Evolutionary conservation across 2,888 invertebrate genomes (phyloP).

Genomic region (Sesamia inferens): DNA sequence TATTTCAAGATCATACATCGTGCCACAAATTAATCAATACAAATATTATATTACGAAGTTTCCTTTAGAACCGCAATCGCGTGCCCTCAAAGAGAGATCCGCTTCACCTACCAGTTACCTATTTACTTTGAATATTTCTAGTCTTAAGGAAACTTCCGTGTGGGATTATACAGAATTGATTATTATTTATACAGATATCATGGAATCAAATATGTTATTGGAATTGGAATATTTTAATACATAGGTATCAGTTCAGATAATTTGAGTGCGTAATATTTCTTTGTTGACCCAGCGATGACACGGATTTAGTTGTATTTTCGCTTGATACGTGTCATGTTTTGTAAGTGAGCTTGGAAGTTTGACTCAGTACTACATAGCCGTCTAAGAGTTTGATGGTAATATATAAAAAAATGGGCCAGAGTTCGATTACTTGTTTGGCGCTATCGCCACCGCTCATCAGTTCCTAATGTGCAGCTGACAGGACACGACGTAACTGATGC

Average conservation of each 20-base stretch:
- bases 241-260: conserved; percentile 37
- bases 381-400: no score
- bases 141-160: conserved; percentile 51
- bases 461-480: no score
- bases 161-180: conserved; percentile 33
- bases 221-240: conserved; percentile 28
- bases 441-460: no score
- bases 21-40: no score
- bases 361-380: no score
- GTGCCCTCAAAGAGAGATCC: conserved; percentile 41
- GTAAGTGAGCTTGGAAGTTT: not conserved
- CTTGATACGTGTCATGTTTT: not conserved
- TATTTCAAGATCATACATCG: no score
- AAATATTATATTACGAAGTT: conserved; percentile 15
- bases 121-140: conserved; percentile 36
- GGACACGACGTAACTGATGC: not conserved
- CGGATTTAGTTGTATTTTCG: conserved; percentile 5
- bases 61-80: conserved; percentile 35
- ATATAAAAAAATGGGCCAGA: no score
- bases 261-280: conserved; percentile 34
- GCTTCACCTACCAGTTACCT: conserved; percentile 12
- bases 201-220: conserved; percentile 31
- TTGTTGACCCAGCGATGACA: conserved; percentile 39
- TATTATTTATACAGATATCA: conserved; percentile 42
- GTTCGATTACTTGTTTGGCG: no score